Base-by-base conservation (phyloP, 2,113 vertebrate species). In the Paracanthobrama guichenoti region DNA sequence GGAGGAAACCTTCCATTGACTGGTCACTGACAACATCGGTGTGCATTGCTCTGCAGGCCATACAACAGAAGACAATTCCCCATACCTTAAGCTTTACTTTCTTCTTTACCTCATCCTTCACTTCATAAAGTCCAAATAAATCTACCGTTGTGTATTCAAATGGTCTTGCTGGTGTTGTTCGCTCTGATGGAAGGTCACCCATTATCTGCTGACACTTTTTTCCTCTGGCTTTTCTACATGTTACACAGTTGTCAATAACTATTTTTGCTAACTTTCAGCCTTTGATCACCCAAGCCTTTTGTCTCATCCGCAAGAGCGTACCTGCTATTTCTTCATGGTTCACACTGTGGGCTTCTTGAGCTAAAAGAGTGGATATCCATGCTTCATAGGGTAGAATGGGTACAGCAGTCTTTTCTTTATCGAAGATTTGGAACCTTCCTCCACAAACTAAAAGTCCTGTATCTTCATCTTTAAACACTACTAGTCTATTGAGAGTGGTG, bases 271-370 rank as follows among this genome's bases (percentile, higher is more conserved):
- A 48, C 35, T 44, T 77, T 44, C 73, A 0, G 6, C 82, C 82
- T 35, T 77, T 57, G 28, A 77, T 26, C 3, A 84, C 48, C 82
- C 82, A 84, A 12, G 57, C 78, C 13, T 80, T 80, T 26, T 16
- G 66, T 44, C 57, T 35, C 10, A 57, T 82, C 16, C 72, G 20
- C 5, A 73, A 53, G n/a, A 76, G 18, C 9, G 55, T 76, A 11
- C 55, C 35, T 48, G 72, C 24, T 24, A 85, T 48, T 26, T 67
- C 77, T 71, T 80, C 64, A 72, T 85, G 66, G 20, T 84, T 77
- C 2, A 16, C 28, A 6, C 46, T 22, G 26, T 77, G 73, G 22
- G 81, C 66, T 57, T 75, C 81, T 16, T 42, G 50, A 53, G 14
- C 50, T 18, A 53, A 3, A 53, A 53, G 50, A 53, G 50, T 53